Conservation (phyloP, 2,888 invertebrate species). For the Craniophora ligustri region DNA sequence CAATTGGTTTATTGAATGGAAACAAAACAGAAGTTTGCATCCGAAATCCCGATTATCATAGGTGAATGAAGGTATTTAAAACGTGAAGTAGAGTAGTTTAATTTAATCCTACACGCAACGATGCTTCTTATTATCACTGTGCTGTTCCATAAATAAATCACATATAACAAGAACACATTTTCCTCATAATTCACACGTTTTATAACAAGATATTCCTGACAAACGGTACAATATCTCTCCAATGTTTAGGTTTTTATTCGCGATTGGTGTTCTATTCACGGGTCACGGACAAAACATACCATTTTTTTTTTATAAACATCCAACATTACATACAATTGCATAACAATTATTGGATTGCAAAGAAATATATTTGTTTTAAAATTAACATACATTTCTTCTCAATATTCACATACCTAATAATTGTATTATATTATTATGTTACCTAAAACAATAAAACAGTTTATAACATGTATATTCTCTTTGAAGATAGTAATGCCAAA, state of each 20-base stretch:
- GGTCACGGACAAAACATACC: too few species aligned
- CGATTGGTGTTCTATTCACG: too few species aligned
- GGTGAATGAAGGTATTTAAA: conserved; percentile 1
- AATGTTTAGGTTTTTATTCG: too few species aligned
- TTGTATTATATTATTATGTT: conserved; percentile 15
- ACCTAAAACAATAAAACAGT: conserved; percentile 33
- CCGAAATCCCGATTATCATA: conserved; percentile 40
- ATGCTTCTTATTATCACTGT: conserved; percentile 8
- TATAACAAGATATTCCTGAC: too few species aligned
- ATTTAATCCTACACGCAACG: conserved; percentile 11
- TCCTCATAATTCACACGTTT: conserved; percentile 21
- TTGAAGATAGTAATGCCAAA: conserved; percentile 55
- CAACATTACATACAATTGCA: too few species aligned
- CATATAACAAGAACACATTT: conserved; percentile 17
- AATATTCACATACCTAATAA: background rate
- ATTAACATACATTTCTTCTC: conserved; percentile 1
- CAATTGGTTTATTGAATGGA: too few species aligned
- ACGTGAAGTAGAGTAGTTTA: conserved; percentile 24
- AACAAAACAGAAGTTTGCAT: too few species aligned
- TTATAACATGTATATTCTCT: conserved; percentile 34
- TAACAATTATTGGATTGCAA: too few species aligned
- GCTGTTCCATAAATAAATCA: conserved; percentile 23
- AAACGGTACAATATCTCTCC: too few species aligned
- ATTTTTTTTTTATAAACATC: too few species aligned
- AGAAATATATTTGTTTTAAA: too few species aligned